phyloP scores from a whole-genome alignment of 2,113 vertebrate genomes.

The Pterocles orientalis region DNA sequence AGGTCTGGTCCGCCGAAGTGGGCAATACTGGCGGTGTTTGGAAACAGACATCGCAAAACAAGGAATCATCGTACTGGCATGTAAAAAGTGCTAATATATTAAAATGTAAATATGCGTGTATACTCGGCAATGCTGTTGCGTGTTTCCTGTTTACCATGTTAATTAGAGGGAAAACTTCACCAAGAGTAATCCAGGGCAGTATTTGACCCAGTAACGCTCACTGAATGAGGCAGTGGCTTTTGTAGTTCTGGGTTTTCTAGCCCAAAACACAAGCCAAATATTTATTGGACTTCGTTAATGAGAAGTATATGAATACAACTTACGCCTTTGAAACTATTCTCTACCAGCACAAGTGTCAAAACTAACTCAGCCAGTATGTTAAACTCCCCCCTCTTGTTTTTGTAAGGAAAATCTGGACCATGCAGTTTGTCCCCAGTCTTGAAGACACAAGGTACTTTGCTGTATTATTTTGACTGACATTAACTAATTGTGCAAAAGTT shows the following conservation, averaged over 20 bases:
- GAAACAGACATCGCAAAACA: background rate
- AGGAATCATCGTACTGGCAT: constrained; percentile 17
- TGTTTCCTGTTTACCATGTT: constrained; percentile 69
- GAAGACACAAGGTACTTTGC: background rate
- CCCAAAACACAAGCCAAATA: background rate
- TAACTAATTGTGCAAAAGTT: background rate
- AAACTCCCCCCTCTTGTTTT: background rate
- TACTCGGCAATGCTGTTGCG: background rate
- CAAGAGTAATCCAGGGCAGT: background rate
- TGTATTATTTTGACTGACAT: rapidly evolving
- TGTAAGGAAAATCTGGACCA: background rate
- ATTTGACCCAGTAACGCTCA: constrained; percentile 26
- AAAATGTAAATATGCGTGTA: constrained; percentile 39
- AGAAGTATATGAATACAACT: background rate
- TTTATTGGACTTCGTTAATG: background rate
- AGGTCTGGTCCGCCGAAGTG: background rate
- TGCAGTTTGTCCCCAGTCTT: background rate
- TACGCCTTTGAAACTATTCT: background rate
- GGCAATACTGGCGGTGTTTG: background rate
- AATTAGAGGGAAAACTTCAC: constrained; percentile 54
- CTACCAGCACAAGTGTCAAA: background rate
- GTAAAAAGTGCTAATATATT: constrained; percentile 28
- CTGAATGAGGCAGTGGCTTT: background rate
- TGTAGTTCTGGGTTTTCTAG: background rate
- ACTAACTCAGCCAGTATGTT: background rate